phyloP scores from a whole-genome alignment of 2,797 vertebrate species.

The Trichosurus vulpecula region DNA sequence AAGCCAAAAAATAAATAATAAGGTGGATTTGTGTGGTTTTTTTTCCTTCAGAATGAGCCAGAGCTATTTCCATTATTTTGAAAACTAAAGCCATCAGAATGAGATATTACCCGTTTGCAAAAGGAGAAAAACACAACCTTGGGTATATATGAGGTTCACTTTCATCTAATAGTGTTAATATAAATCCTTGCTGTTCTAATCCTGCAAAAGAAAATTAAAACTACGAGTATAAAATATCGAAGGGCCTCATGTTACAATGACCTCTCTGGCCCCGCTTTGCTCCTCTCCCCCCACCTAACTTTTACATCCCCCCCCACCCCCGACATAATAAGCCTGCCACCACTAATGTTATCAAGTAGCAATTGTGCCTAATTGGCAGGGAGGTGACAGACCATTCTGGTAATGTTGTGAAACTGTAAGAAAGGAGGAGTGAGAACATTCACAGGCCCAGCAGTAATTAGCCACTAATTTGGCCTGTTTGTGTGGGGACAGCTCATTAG shows the following conservation, averaged over 20 bases:
- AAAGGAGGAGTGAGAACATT: constrained; percentile 91
- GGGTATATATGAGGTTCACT: constrained; percentile 14
- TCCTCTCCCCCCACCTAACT: constrained; percentile 78
- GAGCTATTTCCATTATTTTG: constrained; percentile 46
- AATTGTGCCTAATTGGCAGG: constrained; percentile 99
- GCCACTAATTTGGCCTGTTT: constrained; percentile 98
- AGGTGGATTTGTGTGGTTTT: background rate
- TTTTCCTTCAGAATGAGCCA: constrained; percentile 2
- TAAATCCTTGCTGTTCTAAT: constrained; percentile 57
- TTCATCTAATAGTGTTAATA: constrained; percentile 40
- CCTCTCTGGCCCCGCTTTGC: constrained; percentile 75
- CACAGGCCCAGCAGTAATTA: constrained; percentile 96
- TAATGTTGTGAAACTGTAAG: constrained; percentile 92
- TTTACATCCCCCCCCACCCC: constrained; percentile 90
- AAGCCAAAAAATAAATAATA: constrained; percentile 46
- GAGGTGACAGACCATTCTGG: constrained; percentile 96
- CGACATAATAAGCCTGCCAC: constrained; percentile 94
- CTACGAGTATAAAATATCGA: constrained; percentile 51
- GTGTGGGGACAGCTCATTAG: constrained; percentile 99
- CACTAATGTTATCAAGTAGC: constrained; percentile 95
- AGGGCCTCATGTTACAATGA: constrained; percentile 66
- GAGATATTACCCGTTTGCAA: constrained; percentile 29
- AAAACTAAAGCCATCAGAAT: constrained; percentile 63
- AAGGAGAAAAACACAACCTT: constrained; percentile 57
- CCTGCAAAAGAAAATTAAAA: constrained; percentile 72